phyloP scores from a whole-genome alignment of 2,797 vertebrate genomes.

The Melanotaenia trifasciata region DNA sequence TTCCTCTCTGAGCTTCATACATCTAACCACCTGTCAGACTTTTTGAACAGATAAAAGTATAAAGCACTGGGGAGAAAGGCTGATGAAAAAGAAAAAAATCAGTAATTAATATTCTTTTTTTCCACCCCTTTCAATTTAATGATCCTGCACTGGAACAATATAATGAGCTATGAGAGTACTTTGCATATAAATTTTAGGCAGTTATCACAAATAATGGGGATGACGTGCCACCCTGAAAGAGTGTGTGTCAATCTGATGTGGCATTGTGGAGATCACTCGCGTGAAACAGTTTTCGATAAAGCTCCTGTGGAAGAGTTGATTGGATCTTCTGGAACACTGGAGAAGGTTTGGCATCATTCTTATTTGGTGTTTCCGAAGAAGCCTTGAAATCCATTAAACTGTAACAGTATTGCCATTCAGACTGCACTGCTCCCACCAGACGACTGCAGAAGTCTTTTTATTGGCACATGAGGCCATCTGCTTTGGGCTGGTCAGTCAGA shows the following conservation, averaged over 20 bases:
- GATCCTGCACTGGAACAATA: conserved; percentile 57
- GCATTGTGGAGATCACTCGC: conserved; percentile 31
- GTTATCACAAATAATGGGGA: conserved; percentile 55
- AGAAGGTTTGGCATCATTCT: conserved; percentile 23
- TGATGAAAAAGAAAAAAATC: conserved; percentile 7
- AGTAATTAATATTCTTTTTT: conserved; percentile 60
- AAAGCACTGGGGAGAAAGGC: conserved; percentile 13
- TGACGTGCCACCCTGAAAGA: conserved; percentile 49
- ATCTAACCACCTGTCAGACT: conserved; percentile 53
- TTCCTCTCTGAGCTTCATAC: conserved; percentile 36
- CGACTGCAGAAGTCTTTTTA: conserved; percentile 34
- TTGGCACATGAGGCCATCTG: conserved; percentile 48
- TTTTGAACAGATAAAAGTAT: conserved; percentile 34
- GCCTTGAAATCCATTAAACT: conserved; percentile 65
- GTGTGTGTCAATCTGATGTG: conserved; percentile 53
- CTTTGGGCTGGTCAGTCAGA: conserved; percentile 49
- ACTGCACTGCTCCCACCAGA: conserved; percentile 15
- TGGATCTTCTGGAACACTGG: conserved; percentile 61
- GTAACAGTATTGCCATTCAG: conserved; percentile 55
- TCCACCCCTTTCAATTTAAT: conserved; percentile 54
- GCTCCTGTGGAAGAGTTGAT: conserved; percentile 49
- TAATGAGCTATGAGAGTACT: conserved; percentile 57
- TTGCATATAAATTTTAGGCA: conserved; percentile 67
- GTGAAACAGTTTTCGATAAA: conserved; percentile 58
- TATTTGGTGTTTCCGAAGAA: conserved; percentile 41